These are phyloP conservation scores for Eolophus roseicapilla DNA, from an alignment of 2,113 vertebrate genomes.

Conservation along the genomic window DNA sequence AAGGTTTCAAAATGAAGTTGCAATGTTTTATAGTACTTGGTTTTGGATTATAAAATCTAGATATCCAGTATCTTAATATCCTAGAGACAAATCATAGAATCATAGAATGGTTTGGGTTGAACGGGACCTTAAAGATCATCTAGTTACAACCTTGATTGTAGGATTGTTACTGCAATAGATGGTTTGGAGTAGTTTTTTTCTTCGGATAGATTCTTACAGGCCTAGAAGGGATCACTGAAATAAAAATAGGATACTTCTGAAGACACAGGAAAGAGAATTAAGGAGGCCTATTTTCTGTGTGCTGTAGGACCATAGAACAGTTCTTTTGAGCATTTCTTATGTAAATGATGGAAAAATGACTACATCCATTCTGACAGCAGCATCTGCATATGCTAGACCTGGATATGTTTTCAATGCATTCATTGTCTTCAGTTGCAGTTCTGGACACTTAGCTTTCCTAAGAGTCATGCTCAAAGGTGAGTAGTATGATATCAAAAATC, in stretches of 20 bases:
- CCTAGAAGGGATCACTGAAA: neutral
- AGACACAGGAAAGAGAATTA: neutral
- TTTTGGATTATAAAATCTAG: neutral
- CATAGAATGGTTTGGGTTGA: neutral
- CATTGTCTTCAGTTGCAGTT: neutral
- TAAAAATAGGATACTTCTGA: neutral
- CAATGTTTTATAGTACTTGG: neutral
- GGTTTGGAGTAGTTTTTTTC: neutral
- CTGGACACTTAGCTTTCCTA: neutral
- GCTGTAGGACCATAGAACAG: rapidly evolving
- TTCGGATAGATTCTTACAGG: neutral
- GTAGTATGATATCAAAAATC: neutral
- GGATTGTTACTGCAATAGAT: neutral
- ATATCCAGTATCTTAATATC: neutral
- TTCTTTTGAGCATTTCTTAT: neutral
- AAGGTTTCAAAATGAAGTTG: neutral
- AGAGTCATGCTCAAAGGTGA: neutral
- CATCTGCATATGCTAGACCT: neutral
- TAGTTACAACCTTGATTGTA: neutral
- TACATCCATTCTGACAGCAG: neutral
- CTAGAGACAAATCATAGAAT: neutral
- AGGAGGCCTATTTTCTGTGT: neutral
- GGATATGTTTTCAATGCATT: neutral
- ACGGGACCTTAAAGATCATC: neutral
- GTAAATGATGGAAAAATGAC: neutral